Evolutionary conservation across 2,113 vertebrate genomes (phyloP), one percentile per base, ranked within the genome.

Genomic region (Eptatretus burgeri): DNA sequence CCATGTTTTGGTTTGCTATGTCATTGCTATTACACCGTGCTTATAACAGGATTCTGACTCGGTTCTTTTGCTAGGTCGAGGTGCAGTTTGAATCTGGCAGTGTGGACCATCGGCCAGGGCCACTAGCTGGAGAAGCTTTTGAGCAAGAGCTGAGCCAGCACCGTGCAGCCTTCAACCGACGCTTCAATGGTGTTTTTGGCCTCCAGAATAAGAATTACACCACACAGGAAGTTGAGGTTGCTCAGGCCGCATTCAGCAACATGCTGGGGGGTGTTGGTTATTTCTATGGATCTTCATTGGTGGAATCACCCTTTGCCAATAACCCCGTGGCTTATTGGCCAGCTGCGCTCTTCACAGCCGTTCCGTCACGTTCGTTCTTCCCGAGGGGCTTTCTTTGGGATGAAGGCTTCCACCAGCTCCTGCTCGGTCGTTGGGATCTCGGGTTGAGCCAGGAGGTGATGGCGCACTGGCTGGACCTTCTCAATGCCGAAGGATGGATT

Each of bases 341-440:
- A 66, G 77, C 1, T 5, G 50, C 74, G 2, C 76, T 96, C 51
- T 84, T 83, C 70, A 91, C 89, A 0, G 86, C 81, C 0, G 84
- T 93, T 13, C 89, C 89, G 1, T 96, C 89, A 0, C 81, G 89
- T 20, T 96, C 88, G 11, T 96, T 93, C 71, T 96, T 94, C 66
- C 89, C 89, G 0, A 75, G 89, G 1, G 89, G 89, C 12, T 94
- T 96, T 70, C 81, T 96, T 12, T 96, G 89, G 88, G 89, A 96
- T 0, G 89, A 96, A 64, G 89, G 89, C 17, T 96, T 96, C 68
- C 89, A 96, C 70, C 85, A 93, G 69, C 74, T 96, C 51, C 71
- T 96, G 63, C 69, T 96, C 50, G 75, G 71, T 50, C 82, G 80
- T 64, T 96, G 89, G 89, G 80, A 83, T 62, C 73, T 80, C 0